These are phyloP conservation scores for Drosophila anomalipes DNA, from an alignment of 2,888 invertebrate species.

Conservation along the genomic window DNA sequence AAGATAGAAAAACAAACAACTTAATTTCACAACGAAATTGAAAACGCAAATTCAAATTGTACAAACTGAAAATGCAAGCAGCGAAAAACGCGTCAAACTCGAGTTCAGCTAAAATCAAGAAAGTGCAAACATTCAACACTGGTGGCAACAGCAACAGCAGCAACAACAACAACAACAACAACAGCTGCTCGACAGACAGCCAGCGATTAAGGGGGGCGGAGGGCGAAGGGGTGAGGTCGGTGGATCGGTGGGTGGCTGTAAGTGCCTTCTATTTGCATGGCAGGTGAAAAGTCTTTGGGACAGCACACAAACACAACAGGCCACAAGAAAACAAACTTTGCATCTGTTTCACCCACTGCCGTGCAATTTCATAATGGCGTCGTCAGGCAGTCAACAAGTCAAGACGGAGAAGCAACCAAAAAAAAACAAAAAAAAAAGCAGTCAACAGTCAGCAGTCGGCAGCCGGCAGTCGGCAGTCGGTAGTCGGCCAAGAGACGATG, in stretches of 20 bases:
- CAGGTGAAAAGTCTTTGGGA: slow-evolving; percentile 74
- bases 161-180: background rate
- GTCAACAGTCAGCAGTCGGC: slow-evolving; percentile 17
- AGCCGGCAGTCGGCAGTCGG: slow-evolving; percentile 10
- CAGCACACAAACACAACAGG: slow-evolving; percentile 15
- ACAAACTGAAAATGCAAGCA: slow-evolving; percentile 22
- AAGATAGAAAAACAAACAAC: slow-evolving; percentile 43
- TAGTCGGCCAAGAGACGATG: slow-evolving; percentile 36
- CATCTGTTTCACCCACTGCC: slow-evolving; percentile 53
- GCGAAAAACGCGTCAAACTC: slow-evolving; percentile 19
- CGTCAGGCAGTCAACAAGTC: slow-evolving; percentile 58
- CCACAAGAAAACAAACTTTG: slow-evolving; percentile 66
- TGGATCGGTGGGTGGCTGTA: slow-evolving; percentile 16
- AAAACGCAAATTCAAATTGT: slow-evolving; percentile 56
- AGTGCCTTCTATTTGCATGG: slow-evolving; percentile 67
- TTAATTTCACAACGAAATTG: slow-evolving; percentile 76
- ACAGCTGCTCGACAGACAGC: slow-evolving; percentile 65
- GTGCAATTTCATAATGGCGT: slow-evolving; percentile 77
- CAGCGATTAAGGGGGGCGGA: slow-evolving; percentile 33
- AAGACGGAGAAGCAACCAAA: slow-evolving; percentile 2
- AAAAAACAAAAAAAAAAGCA: background rate
- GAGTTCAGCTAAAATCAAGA: slow-evolving; percentile 41
- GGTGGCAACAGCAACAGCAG: slow-evolving; percentile 52
- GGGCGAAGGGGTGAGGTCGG: too few relatives aligned
- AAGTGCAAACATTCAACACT: slow-evolving; percentile 77